Evolutionary conservation across 1,140 invertebrate genomes (phyloP).

Genomic region (Meloidogyne exigua): DNA sequence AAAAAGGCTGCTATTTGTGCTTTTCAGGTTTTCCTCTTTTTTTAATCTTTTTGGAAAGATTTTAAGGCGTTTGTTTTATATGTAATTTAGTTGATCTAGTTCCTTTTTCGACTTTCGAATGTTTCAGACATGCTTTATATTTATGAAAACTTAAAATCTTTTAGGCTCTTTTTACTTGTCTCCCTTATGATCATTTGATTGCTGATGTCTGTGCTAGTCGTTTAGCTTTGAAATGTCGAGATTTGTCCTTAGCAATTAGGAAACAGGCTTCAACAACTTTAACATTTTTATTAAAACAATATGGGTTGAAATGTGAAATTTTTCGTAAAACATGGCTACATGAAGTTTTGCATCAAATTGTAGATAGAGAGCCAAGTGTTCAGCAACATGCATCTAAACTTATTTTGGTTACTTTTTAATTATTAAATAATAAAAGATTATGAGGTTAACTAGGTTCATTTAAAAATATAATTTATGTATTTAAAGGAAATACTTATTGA

Average conservation of each 20-base stretch:
- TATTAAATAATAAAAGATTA: too few relatives aligned
- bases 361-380: slow-evolving; percentile 39
- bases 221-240: slow-evolving; percentile 20
- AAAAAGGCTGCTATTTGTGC: slow-evolving; percentile 28
- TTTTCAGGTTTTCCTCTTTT: not conserved
- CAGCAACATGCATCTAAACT: slow-evolving; percentile 38
- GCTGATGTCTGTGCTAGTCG: slow-evolving; percentile 11
- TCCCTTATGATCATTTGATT: not conserved
- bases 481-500: slow-evolving; percentile 32
- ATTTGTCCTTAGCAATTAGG: slow-evolving; percentile 29
- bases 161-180: slow-evolving; percentile 14
- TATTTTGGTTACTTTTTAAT: slow-evolving; percentile 24
- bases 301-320: not conserved
- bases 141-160: not conserved
- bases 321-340: slow-evolving; percentile 37
- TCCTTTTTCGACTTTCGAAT: too few relatives aligned
- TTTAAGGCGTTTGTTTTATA: too few relatives aligned
- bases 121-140: too few relatives aligned
- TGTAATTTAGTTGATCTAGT: too few relatives aligned
- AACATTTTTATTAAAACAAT: slow-evolving; percentile 32
- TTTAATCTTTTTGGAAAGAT: too few relatives aligned
- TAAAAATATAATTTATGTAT: not conserved
- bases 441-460: too few relatives aligned
- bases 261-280: slow-evolving; percentile 45
- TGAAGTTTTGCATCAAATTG: slow-evolving; percentile 41